Conservation (phyloP, 2,797 vertebrate genomes). For the Margarornis squamiger region DNA sequence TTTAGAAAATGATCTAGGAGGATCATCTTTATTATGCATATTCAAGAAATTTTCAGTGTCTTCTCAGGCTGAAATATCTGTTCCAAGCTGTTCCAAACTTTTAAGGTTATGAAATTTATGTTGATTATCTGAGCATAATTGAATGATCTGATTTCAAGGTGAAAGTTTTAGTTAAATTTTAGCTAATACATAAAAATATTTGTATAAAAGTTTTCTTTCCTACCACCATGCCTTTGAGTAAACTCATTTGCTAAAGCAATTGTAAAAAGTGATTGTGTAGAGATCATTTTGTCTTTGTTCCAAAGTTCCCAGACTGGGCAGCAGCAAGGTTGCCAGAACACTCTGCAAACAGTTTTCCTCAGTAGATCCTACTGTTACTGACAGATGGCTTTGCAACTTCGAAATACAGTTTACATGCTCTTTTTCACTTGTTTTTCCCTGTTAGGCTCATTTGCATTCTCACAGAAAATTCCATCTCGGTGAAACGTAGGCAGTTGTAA, state of each 20-base stretch:
- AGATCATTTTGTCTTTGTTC: background rate
- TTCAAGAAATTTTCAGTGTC: background rate
- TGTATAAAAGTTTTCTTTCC: background rate
- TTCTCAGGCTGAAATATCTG: background rate
- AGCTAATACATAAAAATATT: background rate
- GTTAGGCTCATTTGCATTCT: background rate
- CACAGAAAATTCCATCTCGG: fast-evolving
- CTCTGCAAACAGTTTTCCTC: background rate
- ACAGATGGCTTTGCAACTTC: background rate
- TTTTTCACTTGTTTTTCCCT: background rate
- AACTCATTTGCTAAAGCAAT: background rate
- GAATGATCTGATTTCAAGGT: background rate
- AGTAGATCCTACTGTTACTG: background rate
- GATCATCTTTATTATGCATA: background rate
- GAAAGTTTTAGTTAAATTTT: background rate
- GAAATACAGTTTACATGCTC: background rate
- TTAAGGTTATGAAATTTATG: background rate
- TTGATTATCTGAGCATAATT: background rate
- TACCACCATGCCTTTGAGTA: background rate
- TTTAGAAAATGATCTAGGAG: background rate
- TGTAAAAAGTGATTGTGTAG: background rate
- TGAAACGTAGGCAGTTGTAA: background rate
- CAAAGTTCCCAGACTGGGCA: background rate
- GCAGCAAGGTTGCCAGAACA: background rate
- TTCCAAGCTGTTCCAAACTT: background rate